Evolutionary conservation across 2,113 vertebrate genomes (phyloP).

Genomic region (Rhipidura dahli): DNA sequence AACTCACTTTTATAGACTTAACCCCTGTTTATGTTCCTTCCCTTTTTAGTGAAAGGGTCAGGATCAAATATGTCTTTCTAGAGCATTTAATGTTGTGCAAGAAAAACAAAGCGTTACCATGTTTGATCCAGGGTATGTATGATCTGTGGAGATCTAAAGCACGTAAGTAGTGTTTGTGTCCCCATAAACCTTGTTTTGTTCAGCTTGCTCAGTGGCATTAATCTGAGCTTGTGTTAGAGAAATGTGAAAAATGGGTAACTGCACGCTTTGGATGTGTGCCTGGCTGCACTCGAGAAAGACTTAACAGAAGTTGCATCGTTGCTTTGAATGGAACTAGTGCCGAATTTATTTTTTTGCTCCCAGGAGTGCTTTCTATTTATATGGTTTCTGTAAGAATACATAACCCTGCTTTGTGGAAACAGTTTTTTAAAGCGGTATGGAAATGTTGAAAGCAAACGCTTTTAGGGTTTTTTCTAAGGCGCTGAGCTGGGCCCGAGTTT

Average conservation of each 20-base stretch:
- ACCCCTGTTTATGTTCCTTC: neutral
- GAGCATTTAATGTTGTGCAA: neutral
- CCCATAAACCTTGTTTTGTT: neutral
- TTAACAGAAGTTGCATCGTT: accelerated
- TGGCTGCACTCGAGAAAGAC: neutral
- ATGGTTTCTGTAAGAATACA: neutral
- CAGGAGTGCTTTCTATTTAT: neutral
- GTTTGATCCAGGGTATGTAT: neutral
- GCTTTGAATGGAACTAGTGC: neutral
- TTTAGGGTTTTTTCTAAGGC: accelerated
- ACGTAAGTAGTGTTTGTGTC: neutral
- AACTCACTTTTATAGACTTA: neutral
- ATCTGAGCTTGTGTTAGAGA: neutral
- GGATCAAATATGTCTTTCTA: neutral
- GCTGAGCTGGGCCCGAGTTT: neutral
- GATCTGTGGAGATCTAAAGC: neutral
- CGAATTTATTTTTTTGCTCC: neutral
- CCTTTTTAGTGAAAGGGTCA: neutral
- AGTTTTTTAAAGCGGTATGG: neutral
- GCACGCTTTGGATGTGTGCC: neutral
- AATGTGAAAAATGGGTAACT: neutral
- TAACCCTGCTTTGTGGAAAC: no score
- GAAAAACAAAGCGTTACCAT: neutral
- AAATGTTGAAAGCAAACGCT: neutral
- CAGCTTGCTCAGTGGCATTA: neutral